Evolutionary conservation across 2,113 vertebrate genomes (phyloP).

Genomic region (Vombatus ursinus): DNA sequence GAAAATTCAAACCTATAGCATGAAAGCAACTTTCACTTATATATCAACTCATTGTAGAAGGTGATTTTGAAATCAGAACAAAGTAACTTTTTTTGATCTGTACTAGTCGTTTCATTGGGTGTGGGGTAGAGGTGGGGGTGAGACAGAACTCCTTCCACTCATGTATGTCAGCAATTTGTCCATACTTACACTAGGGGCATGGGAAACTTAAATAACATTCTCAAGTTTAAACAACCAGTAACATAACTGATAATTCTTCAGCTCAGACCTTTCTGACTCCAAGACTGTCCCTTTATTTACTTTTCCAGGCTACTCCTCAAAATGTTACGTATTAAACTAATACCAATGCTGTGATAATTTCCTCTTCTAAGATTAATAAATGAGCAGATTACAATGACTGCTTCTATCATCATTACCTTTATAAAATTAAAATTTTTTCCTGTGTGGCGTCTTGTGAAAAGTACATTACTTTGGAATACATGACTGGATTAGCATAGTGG

Average conservation of each 20-base stretch:
- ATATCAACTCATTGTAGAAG: neutral
- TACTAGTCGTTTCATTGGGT: neutral
- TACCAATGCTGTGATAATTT: neutral
- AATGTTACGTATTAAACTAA: neutral
- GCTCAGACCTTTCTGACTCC: neutral
- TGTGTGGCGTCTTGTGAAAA: neutral
- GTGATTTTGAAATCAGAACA: neutral
- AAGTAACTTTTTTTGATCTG: neutral
- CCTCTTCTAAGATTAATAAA: neutral
- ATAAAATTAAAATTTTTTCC: neutral
- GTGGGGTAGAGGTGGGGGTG: too few relatives aligned
- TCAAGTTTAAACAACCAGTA: neutral
- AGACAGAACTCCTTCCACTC: neutral
- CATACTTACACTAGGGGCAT: neutral
- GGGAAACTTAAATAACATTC: neutral
- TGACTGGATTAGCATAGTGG: neutral
- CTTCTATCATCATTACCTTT: neutral
- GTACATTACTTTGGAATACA: slow-evolving; percentile 5
- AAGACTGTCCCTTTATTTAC: neutral
- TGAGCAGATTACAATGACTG: neutral
- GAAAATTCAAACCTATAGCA: neutral
- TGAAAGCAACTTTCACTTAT: neutral
- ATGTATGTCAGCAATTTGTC: neutral
- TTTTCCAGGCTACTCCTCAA: neutral
- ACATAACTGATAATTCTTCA: neutral